Conservation (phyloP, 2,113 vertebrate genomes). For the Paramormyrops kingsleyae region DNA sequence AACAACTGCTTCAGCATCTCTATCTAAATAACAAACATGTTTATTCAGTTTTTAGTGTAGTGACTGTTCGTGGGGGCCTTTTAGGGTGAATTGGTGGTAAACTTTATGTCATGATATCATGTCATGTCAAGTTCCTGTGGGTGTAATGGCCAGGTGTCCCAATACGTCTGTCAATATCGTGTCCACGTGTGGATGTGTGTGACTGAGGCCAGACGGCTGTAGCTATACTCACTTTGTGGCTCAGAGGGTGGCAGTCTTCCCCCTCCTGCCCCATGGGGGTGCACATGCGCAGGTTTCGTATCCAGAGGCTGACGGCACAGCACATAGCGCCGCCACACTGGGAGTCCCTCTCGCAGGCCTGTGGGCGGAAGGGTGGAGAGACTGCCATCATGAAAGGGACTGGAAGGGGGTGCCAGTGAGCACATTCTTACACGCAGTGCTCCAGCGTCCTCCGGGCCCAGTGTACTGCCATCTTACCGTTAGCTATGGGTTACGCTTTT, state of each 20-base stretch:
- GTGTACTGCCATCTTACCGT: background rate
- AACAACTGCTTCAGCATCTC: background rate
- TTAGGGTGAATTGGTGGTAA: background rate
- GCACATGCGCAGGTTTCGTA: constrained; percentile 83
- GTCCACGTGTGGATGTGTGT: background rate
- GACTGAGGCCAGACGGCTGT: background rate
- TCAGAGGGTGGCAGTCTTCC: constrained; percentile 84
- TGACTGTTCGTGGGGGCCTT: background rate
- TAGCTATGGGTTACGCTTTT: background rate
- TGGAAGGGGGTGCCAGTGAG: background rate
- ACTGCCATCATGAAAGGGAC: background rate
- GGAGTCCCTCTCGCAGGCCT: constrained; percentile 77
- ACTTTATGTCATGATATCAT: background rate
- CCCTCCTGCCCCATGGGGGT: constrained; percentile 77
- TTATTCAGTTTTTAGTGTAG: background rate
- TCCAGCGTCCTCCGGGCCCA: background rate
- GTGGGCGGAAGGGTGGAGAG: background rate
- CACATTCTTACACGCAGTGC: background rate
- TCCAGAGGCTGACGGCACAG: constrained; percentile 90
- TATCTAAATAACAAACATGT: background rate
- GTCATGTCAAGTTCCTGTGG: background rate
- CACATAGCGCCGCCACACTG: constrained; percentile 87
- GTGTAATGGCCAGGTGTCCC: background rate
- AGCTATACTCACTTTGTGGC: constrained; percentile 73
- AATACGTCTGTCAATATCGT: background rate